A percentile compares a stretch with the other conserved stretches of the same genome.
Conservation (phyloP, 1,140 invertebrate genomes). For the Pachyrhynchus sulphureomaculatus region DNA sequence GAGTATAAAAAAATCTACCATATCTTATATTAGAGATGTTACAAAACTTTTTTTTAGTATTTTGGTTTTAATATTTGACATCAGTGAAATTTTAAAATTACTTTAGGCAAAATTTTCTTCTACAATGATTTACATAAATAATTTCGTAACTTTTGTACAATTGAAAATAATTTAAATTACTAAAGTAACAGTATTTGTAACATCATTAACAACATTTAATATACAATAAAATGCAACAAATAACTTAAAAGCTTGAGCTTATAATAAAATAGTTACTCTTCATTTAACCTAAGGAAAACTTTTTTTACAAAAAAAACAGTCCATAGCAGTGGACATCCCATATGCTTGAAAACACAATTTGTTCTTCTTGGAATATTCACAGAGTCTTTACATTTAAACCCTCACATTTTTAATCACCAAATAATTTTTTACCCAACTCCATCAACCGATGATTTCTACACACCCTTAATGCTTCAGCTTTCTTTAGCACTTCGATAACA, state of each 20-base stretch:
- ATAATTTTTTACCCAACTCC: constrained; percentile 82
- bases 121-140: no score
- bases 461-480: constrained; percentile 77
- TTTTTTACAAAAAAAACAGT: background rate
- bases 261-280: background rate
- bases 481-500: constrained; percentile 75
- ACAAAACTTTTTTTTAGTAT: no score
- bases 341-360: background rate
- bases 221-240: background rate
- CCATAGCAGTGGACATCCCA: background rate
- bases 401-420: constrained; percentile 81
- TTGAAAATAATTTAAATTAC: background rate
- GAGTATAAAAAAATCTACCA: background rate
- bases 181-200: background rate
- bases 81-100: no score
- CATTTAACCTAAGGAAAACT: constrained; percentile 1
- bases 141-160: background rate
- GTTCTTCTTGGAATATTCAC: background rate
- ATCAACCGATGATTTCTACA: constrained; percentile 85
- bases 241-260: background rate
- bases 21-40: background rate
- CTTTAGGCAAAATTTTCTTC: no score
- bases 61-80: no score
- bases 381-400: background rate
- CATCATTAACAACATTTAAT: background rate